Evolutionary conservation across 2,888 invertebrate genomes (phyloP).

Genomic region (Synanthedon andrenaeformis): DNA sequence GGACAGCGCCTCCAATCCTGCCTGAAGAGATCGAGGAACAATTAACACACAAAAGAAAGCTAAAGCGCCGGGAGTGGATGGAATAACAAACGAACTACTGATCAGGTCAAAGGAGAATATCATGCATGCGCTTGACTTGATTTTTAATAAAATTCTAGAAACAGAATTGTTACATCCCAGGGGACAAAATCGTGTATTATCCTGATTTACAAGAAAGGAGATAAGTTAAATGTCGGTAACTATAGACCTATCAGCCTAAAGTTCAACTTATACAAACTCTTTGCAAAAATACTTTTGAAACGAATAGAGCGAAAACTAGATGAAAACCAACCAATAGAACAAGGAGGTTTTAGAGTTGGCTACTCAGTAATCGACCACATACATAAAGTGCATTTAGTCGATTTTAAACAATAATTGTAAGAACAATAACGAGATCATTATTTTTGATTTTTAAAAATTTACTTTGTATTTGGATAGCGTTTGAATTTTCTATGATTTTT

Average conservation of each 20-base stretch:
- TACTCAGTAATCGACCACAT: too few species aligned
- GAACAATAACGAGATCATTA: too few species aligned
- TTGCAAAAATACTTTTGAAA: conserved; percentile 6
- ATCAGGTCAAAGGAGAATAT: not conserved
- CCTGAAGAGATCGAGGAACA: not conserved
- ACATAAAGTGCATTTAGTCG: too few species aligned
- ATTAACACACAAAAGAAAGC: not conserved
- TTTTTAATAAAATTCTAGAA: not conserved
- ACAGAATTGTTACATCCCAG: not conserved
- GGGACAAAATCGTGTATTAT: conserved; percentile 1
- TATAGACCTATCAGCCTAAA: conserved; percentile 1
- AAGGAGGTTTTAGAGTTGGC: not conserved
- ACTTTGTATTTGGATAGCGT: too few species aligned
- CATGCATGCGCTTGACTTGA: not conserved
- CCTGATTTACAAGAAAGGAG: not conserved
- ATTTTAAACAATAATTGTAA: too few species aligned
- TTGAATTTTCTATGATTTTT: too few species aligned
- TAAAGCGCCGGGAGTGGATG: not conserved
- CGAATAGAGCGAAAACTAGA: conserved; percentile 6
- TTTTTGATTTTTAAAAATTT: too few species aligned
- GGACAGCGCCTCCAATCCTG: not conserved
- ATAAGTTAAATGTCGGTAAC: not conserved
- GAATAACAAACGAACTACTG: not conserved
- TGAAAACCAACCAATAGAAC: not conserved
- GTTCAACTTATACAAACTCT: conserved; percentile 9